These are phyloP conservation scores for Sternarchorhynchus goeldii DNA, from an alignment of 2,797 vertebrate genomes.

Conservation along the genomic window DNA sequence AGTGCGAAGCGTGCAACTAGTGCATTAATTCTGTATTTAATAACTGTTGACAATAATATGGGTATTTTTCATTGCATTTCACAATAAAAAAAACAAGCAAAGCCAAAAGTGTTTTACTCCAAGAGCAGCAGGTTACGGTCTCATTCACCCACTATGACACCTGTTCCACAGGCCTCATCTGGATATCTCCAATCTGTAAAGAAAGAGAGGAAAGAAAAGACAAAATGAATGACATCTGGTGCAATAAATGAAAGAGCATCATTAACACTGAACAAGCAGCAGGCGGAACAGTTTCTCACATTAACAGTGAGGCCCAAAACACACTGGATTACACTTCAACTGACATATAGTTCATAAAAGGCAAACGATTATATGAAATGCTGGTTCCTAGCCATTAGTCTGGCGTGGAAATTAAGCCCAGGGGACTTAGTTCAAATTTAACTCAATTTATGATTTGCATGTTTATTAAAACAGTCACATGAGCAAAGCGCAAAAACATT, in stretches of 20 bases:
- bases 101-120: not conserved
- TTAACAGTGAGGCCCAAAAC: too few relatives aligned
- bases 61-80: too few relatives aligned
- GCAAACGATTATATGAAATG: not conserved
- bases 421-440: too few relatives aligned
- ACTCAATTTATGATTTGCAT: too few relatives aligned
- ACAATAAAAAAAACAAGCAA: too few relatives aligned
- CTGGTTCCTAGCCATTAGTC: too few relatives aligned
- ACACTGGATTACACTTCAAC: too few relatives aligned
- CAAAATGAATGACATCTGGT: not conserved
- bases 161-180: constrained; percentile 83
- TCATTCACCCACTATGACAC: constrained; percentile 63
- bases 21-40: too few relatives aligned
- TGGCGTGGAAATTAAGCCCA: too few relatives aligned
- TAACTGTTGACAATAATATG: too few relatives aligned
- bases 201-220: not conserved
- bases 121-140: not conserved
- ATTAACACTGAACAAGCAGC: not conserved
- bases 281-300: too few relatives aligned
- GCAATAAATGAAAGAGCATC: not conserved
- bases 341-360: not conserved
- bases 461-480: not conserved
- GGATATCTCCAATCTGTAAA: constrained; percentile 84
- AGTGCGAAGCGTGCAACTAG: too few relatives aligned
- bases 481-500: not conserved